Evolutionary conservation across 64 coral and sea anemone species (phyloP), one percentile per base, ranked within the genome.

Genomic region (Orbicella faveolata): DNA sequence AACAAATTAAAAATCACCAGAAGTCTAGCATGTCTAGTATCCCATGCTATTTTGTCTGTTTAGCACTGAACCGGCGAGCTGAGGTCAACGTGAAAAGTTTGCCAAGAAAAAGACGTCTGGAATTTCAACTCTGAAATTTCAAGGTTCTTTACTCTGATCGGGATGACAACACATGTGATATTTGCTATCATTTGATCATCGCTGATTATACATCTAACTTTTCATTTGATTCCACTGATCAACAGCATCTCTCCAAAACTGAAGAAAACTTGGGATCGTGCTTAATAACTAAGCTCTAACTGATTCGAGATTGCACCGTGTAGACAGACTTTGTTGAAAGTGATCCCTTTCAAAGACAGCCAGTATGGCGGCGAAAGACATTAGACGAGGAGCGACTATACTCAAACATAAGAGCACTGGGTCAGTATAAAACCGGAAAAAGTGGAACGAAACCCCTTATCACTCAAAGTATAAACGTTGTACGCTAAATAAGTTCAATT

Each of bases 341-440:
- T 59, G 55, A 59, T 59, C 55, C 15, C 55, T 59, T 12, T 59
- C 15, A 16, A 59, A 59, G 55, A 12, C 55, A 59, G 55, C 15
- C 55, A 59, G 11, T 15, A 59, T 59, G 55, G 55, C 55, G 9
- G 15, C 44, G 4, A 48, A 48, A 48, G 44, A 48, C 44, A 48
- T 48, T 48, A 48, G 5, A 48, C 7, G 23, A 66, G 65, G 19
- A 85, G 51, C 33, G n/a, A 85, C 26, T 44, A 73, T 85, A 35
- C 79, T 82, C 18, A 82, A 64, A 59, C 39, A 52, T 21, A 48
- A 44, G 41, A 52, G 21, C 65, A 69, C 72, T 85, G 44, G 64
- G 13, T 36, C 82, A 85, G 63, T 73, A 85, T 85, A 72, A 72
- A 85, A 85, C 82, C 63, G 82, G 82, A 85, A 85, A 85, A 85